These are phyloP conservation scores for Apamea epomidion DNA, from an alignment of 2,888 invertebrate genomes.

Conservation along the genomic window DNA sequence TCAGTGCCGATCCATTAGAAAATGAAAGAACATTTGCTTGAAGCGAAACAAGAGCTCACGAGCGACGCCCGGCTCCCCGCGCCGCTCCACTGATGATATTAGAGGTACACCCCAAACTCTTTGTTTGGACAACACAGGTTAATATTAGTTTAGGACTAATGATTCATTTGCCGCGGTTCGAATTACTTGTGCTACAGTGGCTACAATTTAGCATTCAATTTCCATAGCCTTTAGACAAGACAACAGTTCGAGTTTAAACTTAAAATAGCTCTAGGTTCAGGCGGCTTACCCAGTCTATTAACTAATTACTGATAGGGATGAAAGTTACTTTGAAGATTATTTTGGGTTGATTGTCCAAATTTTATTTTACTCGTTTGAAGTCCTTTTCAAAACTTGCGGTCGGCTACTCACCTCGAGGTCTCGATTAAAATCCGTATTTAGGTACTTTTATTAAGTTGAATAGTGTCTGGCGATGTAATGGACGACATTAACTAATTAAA, in stretches of 20 bases:
- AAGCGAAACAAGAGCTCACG: constrained; percentile 77
- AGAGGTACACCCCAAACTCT: constrained; percentile 76
- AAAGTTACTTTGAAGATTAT: constrained; percentile 39
- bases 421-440: constrained; percentile 40
- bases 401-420: neutral
- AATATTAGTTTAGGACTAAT: constrained; percentile 87
- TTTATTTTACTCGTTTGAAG: constrained; percentile 33
- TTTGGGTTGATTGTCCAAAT: constrained; percentile 38
- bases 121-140: constrained; percentile 81
- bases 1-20: constrained; percentile 85
- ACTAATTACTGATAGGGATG: constrained; percentile 50
- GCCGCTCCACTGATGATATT: constrained; percentile 73
- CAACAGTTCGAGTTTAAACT: constrained; percentile 39
- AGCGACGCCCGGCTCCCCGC: constrained; percentile 57
- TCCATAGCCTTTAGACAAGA: constrained; percentile 49
- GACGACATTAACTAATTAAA: constrained; percentile 46
- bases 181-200: constrained; percentile 73
- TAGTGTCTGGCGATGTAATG: constrained; percentile 19
- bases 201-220: constrained; percentile 69
- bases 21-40: constrained; percentile 85
- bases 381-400: constrained; percentile 44
- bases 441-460: constrained; percentile 40
- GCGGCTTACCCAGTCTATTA: constrained; percentile 43
- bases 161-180: constrained; percentile 82
- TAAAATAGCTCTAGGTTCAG: constrained; percentile 12